Evolutionary conservation across 2,888 invertebrate genomes (phyloP).

Genomic region (Prostheceraeus crozeri): DNA sequence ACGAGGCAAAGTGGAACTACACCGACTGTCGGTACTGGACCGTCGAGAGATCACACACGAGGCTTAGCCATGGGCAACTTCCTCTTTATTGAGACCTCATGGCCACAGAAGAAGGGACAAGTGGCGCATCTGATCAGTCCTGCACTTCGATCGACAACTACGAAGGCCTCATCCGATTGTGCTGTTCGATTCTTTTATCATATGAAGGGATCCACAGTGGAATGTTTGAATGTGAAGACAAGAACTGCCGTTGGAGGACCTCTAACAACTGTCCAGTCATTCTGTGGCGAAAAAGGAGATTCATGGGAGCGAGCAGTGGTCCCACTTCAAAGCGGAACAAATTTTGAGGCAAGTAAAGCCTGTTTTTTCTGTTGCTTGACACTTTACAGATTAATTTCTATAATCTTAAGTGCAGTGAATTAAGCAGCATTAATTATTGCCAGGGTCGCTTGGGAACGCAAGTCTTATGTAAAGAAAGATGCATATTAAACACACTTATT

Average conservation of each 20-base stretch:
- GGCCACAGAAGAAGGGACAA: slow-evolving; percentile 17
- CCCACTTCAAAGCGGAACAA: neutral
- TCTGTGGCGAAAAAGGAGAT: slow-evolving; percentile 46
- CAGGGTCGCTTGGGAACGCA: too few species aligned
- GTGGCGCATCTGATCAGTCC: slow-evolving; percentile 41
- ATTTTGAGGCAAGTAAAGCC: too few species aligned
- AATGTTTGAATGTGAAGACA: slow-evolving; percentile 27
- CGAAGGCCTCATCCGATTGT: slow-evolving; percentile 15
- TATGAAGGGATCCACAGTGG: slow-evolving; percentile 45
- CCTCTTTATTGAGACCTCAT: neutral
- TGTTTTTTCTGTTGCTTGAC: too few species aligned
- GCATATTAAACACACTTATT: too few species aligned
- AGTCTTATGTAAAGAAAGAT: too few species aligned
- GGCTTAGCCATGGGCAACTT: slow-evolving; percentile 52
- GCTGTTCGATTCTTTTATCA: slow-evolving; percentile 47
- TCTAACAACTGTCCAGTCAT: slow-evolving; percentile 43
- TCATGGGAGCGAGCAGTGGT: slow-evolving; percentile 47
- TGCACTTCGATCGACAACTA: slow-evolving; percentile 41
- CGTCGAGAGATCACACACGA: slow-evolving; percentile 51
- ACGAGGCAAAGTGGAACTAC: neutral
- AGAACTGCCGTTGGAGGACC: neutral
- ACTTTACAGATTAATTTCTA: too few species aligned
- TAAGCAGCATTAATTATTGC: too few species aligned
- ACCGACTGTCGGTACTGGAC: slow-evolving; percentile 39
- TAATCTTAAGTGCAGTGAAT: too few species aligned